phyloP scores from a whole-genome alignment of 2,113 vertebrate species.

The Axis porcinus region DNA sequence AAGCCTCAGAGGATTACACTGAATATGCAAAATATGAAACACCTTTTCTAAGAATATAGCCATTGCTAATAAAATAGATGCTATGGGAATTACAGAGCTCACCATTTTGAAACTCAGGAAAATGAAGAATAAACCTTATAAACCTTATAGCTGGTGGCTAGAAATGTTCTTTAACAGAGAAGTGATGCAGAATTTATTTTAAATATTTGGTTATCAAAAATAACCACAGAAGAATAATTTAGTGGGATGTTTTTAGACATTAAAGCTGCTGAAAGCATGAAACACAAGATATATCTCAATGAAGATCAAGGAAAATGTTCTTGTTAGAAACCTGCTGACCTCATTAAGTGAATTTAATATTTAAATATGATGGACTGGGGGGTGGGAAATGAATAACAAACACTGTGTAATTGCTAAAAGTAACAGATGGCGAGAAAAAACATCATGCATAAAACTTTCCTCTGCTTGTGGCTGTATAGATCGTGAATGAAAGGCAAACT shows the following conservation, averaged over 20 bases:
- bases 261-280: background rate
- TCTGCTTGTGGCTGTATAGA: background rate
- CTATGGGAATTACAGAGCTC: background rate
- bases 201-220: slow-evolving; percentile 2
- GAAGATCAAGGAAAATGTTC: background rate
- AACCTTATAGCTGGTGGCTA: background rate
- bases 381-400: background rate
- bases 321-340: background rate
- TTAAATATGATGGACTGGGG: background rate
- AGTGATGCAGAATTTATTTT: background rate
- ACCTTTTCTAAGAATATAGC: background rate
- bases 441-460: background rate
- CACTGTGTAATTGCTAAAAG: background rate
- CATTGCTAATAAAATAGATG: background rate
- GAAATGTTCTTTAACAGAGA: background rate
- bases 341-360: background rate
- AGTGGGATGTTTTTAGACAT: background rate
- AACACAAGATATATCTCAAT: background rate
- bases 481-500: background rate
- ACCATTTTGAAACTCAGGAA: background rate
- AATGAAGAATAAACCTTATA: background rate
- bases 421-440: background rate
- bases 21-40: slow-evolving; percentile 28
- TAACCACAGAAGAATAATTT: background rate
- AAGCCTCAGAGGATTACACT: background rate